Evolutionary conservation across 2,113 vertebrate species (phyloP), one percentile per base, ranked within the genome.

Genomic region (Phoenicopterus ruber): DNA sequence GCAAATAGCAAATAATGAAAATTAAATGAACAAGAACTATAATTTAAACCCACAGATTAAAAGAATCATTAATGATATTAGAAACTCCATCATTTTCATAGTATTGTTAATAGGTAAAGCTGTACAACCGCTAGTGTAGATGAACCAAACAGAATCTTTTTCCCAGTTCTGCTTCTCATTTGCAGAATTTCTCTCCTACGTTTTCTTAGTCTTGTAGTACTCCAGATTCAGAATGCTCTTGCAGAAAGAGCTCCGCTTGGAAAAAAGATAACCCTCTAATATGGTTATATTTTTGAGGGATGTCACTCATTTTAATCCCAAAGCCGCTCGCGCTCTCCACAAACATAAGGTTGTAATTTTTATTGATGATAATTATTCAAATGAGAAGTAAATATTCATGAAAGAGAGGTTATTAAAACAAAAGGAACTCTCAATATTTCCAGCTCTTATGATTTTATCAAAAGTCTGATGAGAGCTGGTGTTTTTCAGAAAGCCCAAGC

Each of bases 281-380:
- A 94, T n/a, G 19, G 24, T 32, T 42, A 91, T 14, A 36, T 63
- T 94, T 89, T 95, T 94, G 91, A 76, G 40, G 20, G 17, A 84
- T 90, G 92, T 93, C 94, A 93, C 62, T 97, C 94, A 94, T 96
- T 92, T 96, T 95, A 97, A 97, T 97, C 86, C 88, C 81, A 92
- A 67, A 87, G 54, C 58, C 59, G 47, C 72, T 94, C 0, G 0
- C 38, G 24, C 18, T 94, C 54, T 84, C 71, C 74, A 78, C 74
- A 91, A 94, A 90, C 44, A 10, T n/a, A 65, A 50, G 57, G 74
- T 77, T 88, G 95, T 96, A 42, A 42, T 85, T 96, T 96, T 92
- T 93, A 77, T 61, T 87, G 55, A 67, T 90, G 84, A 78, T 90
- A 93, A 90, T 34, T 90, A 94, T 96, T 93, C 69, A 96, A 86